Percentiles rank a stretch among this genome's conserved stretches.
Evolutionary conservation across 2,888 invertebrate species (phyloP).

Genomic region (Quadriops clusia): DNA sequence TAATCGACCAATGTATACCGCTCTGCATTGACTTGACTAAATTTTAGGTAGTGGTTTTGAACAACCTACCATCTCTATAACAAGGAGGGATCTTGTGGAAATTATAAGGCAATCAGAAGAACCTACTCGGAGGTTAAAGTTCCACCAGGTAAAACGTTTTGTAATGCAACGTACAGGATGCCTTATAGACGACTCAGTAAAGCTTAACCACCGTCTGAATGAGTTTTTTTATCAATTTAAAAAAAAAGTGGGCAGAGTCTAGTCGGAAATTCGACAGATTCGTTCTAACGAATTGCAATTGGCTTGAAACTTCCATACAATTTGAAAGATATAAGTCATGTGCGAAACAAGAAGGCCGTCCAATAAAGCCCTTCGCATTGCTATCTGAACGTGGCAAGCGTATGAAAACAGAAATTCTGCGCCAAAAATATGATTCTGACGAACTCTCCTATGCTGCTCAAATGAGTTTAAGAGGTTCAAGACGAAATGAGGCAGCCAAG

Average conservation of each 20-base stretch:
- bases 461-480: constrained; percentile 5
- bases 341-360: constrained; percentile 4
- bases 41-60: too few species aligned
- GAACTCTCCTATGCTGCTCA: constrained; percentile 7
- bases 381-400: constrained; percentile 1
- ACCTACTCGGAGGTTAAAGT: too few species aligned
- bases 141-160: too few species aligned
- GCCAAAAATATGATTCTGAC: background rate
- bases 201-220: too few species aligned
- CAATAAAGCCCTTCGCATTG: background rate
- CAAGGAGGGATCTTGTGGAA: too few species aligned
- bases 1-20: too few species aligned
- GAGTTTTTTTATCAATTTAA: too few species aligned
- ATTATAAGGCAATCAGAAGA: too few species aligned
- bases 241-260: constrained; percentile 1
- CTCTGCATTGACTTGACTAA: too few species aligned
- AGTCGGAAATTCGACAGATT: background rate
- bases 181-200: too few species aligned
- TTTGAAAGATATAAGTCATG: constrained; percentile 1
- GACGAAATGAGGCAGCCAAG: background rate
- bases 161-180: too few species aligned
- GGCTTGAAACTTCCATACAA: constrained; percentile 4
- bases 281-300: constrained; percentile 1
- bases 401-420: constrained; percentile 3
- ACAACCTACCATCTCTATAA: too few species aligned